Evolutionary conservation across 2,797 vertebrate genomes (phyloP), one percentile per base, ranked within the genome.

Genomic region (Crocidura indochinensis): DNA sequence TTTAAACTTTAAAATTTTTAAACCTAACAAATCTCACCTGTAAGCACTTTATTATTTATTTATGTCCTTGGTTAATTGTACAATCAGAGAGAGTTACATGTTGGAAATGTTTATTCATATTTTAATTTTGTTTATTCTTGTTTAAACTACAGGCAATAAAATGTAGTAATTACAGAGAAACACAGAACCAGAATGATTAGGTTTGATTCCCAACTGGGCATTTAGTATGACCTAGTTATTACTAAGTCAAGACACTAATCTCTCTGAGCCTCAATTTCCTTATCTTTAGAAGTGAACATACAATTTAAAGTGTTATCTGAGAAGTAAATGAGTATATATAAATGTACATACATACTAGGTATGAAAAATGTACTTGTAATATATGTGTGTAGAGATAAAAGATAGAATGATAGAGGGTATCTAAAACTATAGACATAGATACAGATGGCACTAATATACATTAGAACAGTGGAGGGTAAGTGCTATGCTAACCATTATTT

Each of bases 1-100:
- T 84, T 87, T 69, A 81, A 88, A 87, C 49, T 72, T 65, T 87
- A 60, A 76, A 92, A 72, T 26, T 20, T 78, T 67, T 88, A 44
- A 86, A 27, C 73, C 60, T 71, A 51, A 62, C 14, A 74, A 86
- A 86, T 53, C 31, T 94, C 69, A 71, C 17, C 1, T 62, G 53
- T 51, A 84, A 60, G 11, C 9, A 47, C 15, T 65, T 90, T 80
- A 24, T 31, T 26, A 46, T 11, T 6, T 71, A 51, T 67, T 15
- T 6, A 14, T 77, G 3, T 44, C 3, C 10, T 46, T 3, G 6
- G 27, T 8, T 31, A 44, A 77, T 0, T 46, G 2, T 51, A 20
- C 38, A 69, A 83, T 65, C n/a, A 49, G 15, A 44, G 72, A 44
- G 67, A 51, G 31, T 69, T 49, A 53, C 10, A 22, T 38, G 15